A percentile compares a stretch with the other conserved stretches of the same genome.
These are phyloP conservation scores for Chrysogorgia sp. DNA, from an alignment of 92 coral and sea anemone species.

Conservation along the genomic window DNA sequence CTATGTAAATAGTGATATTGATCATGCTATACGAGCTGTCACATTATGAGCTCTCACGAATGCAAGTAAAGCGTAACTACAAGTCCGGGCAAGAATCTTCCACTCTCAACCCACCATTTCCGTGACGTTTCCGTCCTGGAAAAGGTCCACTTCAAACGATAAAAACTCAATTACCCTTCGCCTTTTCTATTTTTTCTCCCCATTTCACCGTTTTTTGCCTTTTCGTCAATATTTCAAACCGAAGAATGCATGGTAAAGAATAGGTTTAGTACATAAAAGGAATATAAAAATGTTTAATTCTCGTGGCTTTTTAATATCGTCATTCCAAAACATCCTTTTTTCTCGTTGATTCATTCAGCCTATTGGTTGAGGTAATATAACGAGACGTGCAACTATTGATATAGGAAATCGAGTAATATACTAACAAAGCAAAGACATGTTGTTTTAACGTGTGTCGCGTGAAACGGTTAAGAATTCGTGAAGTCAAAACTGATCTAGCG, in stretches of 20 bases:
- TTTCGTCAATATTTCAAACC: no score
- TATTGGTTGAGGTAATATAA: background rate
- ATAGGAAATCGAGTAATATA: conserved; percentile 38
- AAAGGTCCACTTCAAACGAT: background rate
- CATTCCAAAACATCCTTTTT: conserved; percentile 14
- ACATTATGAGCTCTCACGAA: conserved; percentile 7
- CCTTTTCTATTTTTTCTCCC: background rate
- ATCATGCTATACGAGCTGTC: background rate
- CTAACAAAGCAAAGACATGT: conserved; percentile 22
- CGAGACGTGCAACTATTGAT: background rate
- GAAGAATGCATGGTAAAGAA: no score
- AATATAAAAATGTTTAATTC: background rate
- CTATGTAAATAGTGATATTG: conserved; percentile 44
- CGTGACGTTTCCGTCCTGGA: conserved; percentile 21
- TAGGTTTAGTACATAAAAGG: background rate
- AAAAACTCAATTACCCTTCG: background rate
- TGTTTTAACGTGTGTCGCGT: background rate
- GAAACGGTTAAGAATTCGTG: background rate
- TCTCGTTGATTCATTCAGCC: background rate
- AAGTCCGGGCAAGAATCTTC: conserved; percentile 31
- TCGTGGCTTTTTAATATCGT: background rate
- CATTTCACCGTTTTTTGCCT: background rate
- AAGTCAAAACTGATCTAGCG: background rate
- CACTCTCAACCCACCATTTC: background rate
- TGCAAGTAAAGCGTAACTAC: conserved; percentile 3